These are phyloP conservation scores for Drosophila bifasciata DNA, from an alignment of 1,140 invertebrate genomes.

Conservation along the genomic window DNA sequence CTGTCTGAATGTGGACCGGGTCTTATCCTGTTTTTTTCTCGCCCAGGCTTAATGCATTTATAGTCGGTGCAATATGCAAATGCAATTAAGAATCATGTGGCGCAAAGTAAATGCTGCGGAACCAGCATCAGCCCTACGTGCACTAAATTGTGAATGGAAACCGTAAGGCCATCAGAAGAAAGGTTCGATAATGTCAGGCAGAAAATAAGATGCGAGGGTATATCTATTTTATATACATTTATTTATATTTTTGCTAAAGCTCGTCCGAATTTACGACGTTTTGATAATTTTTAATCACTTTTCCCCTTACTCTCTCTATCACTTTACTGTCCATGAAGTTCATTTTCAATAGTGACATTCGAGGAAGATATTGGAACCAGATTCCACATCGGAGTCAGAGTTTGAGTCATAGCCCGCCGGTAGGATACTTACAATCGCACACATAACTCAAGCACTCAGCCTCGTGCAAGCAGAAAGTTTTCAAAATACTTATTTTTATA, in stretches of 20 bases:
- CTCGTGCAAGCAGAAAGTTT: slow-evolving; percentile 48
- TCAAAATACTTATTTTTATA: slow-evolving; percentile 35
- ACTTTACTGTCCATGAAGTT: neutral
- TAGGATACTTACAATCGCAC: slow-evolving; percentile 17
- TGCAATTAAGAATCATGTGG: slow-evolving; percentile 65
- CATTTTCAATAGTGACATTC: slow-evolving; percentile 24
- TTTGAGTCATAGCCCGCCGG: neutral
- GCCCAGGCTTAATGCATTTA: slow-evolving; percentile 56
- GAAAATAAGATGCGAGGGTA: no score
- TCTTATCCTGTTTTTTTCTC: neutral
- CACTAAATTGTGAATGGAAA: slow-evolving; percentile 44
- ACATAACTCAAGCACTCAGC: slow-evolving; percentile 22
- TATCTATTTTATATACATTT: no score
- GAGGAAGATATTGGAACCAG: slow-evolving; percentile 39
- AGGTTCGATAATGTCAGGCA: no score
- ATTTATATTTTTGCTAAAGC: no score
- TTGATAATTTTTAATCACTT: no score
- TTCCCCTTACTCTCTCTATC: neutral
- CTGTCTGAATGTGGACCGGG: slow-evolving; percentile 2
- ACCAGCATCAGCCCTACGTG: neutral
- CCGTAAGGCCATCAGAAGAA: slow-evolving; percentile 13
- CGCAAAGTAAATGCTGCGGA: slow-evolving; percentile 12
- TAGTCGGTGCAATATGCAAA: slow-evolving; percentile 67
- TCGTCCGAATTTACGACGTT: no score
- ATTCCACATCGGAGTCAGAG: slow-evolving; percentile 7